phyloP scores from a whole-genome alignment of 1,140 invertebrate species.

The Drosophila burlai region DNA sequence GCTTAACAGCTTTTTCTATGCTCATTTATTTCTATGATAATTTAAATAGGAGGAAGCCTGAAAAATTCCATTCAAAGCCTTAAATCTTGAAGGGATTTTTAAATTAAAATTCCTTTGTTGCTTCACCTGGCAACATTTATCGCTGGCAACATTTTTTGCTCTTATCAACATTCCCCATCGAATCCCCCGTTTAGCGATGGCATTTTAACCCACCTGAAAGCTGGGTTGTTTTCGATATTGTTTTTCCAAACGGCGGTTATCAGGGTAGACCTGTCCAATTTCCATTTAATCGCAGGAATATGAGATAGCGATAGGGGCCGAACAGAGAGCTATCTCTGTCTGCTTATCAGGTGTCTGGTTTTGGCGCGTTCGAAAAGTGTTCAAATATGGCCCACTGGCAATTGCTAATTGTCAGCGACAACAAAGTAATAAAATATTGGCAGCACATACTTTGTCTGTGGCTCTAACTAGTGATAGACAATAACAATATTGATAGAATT shows the following conservation, averaged over 20 bases:
- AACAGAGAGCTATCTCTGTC: conserved; percentile 27
- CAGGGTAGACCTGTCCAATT: conserved; percentile 27
- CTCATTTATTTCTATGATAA: not conserved
- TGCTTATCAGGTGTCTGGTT: conserved; percentile 39
- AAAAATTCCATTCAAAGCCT: not conserved
- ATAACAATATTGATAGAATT: conserved; percentile 35
- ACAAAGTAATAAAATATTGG: conserved; percentile 47
- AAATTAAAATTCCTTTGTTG: not conserved
- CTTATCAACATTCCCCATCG: conserved; percentile 24
- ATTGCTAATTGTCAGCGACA: conserved; percentile 35
- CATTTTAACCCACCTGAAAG: conserved; percentile 24
- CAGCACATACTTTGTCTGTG: conserved; percentile 22
- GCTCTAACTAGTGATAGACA: conserved; percentile 17
- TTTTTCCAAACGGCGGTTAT: conserved; percentile 23
- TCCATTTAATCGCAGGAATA: conserved; percentile 3
- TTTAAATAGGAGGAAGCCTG: not conserved
- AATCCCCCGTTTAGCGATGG: conserved; percentile 42
- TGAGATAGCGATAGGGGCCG: conserved; percentile 24
- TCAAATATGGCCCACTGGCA: conserved; percentile 28
- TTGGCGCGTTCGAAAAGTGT: conserved; percentile 37
- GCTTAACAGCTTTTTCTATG: not conserved
- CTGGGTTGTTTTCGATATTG: conserved; percentile 34
- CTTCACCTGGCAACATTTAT: conserved; percentile 24
- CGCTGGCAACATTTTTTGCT: conserved; percentile 6
- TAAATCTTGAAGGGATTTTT: too few species aligned